Conservation (phyloP, 2,797 vertebrate genomes). For the Rhinoraja longicauda region DNA sequence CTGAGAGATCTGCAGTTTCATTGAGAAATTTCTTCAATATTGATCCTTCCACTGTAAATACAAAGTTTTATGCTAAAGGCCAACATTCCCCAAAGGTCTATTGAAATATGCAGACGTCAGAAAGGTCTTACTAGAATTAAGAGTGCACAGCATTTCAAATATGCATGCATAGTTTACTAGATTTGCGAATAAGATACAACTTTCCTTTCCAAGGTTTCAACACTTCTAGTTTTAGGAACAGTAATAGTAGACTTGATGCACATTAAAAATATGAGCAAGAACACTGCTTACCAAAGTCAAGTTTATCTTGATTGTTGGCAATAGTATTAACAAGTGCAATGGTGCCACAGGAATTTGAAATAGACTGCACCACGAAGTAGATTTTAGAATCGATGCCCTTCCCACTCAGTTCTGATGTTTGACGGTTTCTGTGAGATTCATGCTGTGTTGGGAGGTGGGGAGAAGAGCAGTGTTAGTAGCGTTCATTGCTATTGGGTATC, state of each 20-base stretch:
- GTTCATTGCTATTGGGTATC: too few species aligned
- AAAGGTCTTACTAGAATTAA: too few species aligned
- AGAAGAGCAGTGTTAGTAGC: not conserved
- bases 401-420: constrained; percentile 67
- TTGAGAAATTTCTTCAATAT: constrained; percentile 82
- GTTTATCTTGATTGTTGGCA: constrained; percentile 81
- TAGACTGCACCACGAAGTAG: constrained; percentile 89
- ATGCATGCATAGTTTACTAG: too few species aligned
- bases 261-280: too few species aligned
- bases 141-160: too few species aligned
- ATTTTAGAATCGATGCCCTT: constrained; percentile 64
- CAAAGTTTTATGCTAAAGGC: not conserved
- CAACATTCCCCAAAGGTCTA: not conserved
- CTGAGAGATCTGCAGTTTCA: constrained; percentile 73
- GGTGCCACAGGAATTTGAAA: constrained; percentile 89
- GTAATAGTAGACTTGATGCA: too few species aligned
- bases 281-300: constrained; percentile 72
- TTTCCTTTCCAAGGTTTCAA: too few species aligned
- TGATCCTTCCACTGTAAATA: constrained; percentile 56
- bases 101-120: too few species aligned
- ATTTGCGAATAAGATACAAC: too few species aligned
- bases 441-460: constrained; percentile 60
- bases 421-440: constrained; percentile 80
- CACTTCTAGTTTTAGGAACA: too few species aligned
- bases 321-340: constrained; percentile 84